Evolutionary conservation across 2,797 vertebrate species (phyloP).

Genomic region (Gastrophryne carolinensis): DNA sequence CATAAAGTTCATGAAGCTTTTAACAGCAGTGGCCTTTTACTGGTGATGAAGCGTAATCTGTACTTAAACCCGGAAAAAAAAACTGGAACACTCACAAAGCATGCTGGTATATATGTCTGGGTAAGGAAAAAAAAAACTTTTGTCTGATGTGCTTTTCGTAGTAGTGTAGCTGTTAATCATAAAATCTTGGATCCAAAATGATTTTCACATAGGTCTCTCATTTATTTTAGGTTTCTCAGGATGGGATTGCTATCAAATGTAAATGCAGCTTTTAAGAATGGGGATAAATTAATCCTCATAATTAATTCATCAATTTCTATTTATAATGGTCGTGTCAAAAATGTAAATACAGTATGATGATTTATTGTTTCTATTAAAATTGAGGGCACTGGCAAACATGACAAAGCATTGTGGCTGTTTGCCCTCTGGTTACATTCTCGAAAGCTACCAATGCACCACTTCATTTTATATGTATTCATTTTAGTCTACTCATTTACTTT

Average conservation of each 20-base stretch:
- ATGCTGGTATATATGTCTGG: background rate
- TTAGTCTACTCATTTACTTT: no score
- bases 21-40: constrained; percentile 44
- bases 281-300: background rate
- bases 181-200: no score
- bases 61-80: no score
- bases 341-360: background rate
- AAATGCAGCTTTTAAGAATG: background rate
- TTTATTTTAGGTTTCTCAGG: background rate
- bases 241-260: background rate
- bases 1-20: constrained; percentile 11
- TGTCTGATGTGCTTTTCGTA: background rate
- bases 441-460: no score
- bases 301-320: background rate
- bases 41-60: constrained; percentile 47
- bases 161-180: no score
- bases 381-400: no score
- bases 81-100: background rate
- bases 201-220: no score
- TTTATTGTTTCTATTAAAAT: background rate
- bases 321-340: background rate
- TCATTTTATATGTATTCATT: no score
- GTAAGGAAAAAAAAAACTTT: background rate
- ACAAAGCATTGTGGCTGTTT: background rate
- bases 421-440: background rate